Evolutionary conservation across 2,888 invertebrate species (phyloP).

Genomic region (Ectobius pallidus): DNA sequence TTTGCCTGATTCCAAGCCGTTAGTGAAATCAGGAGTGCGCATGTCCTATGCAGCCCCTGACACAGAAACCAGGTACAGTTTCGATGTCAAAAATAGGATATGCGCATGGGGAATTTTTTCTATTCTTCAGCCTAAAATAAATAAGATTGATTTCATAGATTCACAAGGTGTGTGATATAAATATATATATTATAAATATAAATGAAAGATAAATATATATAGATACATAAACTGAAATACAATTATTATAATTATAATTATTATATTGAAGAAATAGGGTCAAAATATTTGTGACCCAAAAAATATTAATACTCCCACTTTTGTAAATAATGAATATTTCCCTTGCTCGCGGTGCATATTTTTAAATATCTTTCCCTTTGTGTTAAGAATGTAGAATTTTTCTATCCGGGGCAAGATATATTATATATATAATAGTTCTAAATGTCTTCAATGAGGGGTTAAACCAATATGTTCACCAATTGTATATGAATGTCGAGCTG

Average conservation of each 20-base stretch:
- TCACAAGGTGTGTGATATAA: constrained; percentile 43
- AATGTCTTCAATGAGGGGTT: constrained; percentile 27
- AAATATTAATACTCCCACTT: constrained; percentile 39
- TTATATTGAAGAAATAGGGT: constrained; percentile 27
- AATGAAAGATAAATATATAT: constrained; percentile 41
- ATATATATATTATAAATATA: constrained; percentile 42
- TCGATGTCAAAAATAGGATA: too few species aligned
- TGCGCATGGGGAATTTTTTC: constrained; percentile 30
- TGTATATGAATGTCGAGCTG: constrained; percentile 20
- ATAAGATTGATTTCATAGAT: constrained; percentile 41
- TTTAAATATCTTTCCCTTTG: constrained; percentile 34
- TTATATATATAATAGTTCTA: constrained; percentile 26
- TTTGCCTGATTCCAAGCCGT: constrained; percentile 34
- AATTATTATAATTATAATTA: constrained; percentile 41
- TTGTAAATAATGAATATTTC: constrained; percentile 41
- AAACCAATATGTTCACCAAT: constrained; percentile 5
- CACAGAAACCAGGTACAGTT: too few species aligned
- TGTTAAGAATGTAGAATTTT: constrained; percentile 29
- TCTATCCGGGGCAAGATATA: constrained; percentile 28
- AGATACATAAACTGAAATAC: constrained; percentile 39
- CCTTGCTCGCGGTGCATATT: constrained; percentile 28
- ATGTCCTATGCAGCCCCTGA: not conserved
- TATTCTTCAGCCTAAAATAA: constrained; percentile 38
- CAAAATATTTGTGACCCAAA: not conserved
- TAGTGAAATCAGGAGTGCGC: constrained; percentile 28